Conservation (phyloP, 2,113 vertebrate genomes). For the Trinectes maculatus region DNA sequence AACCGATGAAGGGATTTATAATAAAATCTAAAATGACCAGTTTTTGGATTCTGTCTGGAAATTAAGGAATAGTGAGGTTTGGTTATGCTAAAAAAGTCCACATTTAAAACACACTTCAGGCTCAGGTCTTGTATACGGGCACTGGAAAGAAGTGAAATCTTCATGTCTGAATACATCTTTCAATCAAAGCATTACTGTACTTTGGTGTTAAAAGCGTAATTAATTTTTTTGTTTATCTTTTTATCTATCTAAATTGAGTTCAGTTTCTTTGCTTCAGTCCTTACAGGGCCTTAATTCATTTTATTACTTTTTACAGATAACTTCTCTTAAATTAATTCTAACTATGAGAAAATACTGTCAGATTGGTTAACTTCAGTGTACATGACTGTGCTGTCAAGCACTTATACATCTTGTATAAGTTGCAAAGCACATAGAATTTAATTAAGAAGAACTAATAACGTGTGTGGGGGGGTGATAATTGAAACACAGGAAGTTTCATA, state of each 20-base stretch:
- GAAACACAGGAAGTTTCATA: no score
- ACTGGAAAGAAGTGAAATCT: constrained; percentile 17
- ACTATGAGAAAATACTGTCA: constrained; percentile 6
- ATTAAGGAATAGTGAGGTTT: constrained; percentile 10
- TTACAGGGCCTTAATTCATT: constrained; percentile 8
- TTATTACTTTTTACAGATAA: constrained; percentile 24
- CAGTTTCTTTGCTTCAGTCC: constrained; percentile 8
- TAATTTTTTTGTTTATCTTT: constrained; percentile 41
- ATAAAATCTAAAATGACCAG: constrained; percentile 27
- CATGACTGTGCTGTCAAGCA: constrained; percentile 1
- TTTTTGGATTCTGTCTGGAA: not conserved
- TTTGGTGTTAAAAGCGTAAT: constrained; percentile 45
- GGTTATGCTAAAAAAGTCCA: constrained; percentile 5
- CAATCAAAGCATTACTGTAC: constrained; percentile 28
- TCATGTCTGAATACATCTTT: constrained; percentile 41
- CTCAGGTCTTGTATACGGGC: not conserved
- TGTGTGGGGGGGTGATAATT: no score
- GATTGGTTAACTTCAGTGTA: constrained; percentile 9
- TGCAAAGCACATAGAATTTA: no score
- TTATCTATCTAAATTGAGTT: constrained; percentile 59
- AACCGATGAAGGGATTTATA: constrained; percentile 24
- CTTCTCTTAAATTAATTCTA: constrained; percentile 32
- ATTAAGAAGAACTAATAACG: no score
- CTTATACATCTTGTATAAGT: no score
- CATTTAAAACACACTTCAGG: constrained; percentile 5